Base-by-base conservation (phyloP, 2,888 invertebrate genomes). In the Coleophora deauratella region DNA sequence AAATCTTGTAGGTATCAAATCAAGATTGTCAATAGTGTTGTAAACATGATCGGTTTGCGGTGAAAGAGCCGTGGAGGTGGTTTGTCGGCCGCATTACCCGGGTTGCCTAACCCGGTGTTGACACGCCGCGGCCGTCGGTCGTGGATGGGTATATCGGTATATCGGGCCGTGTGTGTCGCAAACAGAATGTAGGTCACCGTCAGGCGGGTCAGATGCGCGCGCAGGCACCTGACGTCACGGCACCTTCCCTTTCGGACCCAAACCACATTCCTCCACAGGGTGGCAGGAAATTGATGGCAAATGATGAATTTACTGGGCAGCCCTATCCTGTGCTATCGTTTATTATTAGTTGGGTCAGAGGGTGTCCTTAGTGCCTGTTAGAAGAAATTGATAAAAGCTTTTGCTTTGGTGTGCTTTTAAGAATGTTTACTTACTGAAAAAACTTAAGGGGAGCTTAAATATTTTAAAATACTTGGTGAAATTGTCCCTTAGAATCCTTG, bases 61-160 rank as follows among this genome's bases (percentile, higher is more conserved):
- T 52, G 48, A 48, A 47, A 48, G 40, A 39, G 42, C 35, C 41
- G 40, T 44, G 43, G 32, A 40, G 44, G 33, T 41, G 37, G 41
- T 44, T 46, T 36, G 38, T 36, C 38, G 43, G 43, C 39, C 55
- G 47, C 54, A 57, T 21, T 21, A 6, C 21, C 3, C 21, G 6
- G 21, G 52, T 78, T 77, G 59, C 75, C 72, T 69, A 74, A 74
- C 67, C 47, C 59, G 57, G 59, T 79, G 80, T 82, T 81, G 84
- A 80, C 81, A 81, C 79, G n/a, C 21, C 21, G 21, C 21, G 21
- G 21, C 3, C 21, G 3, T 4, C 21, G 6, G 21, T 6, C 3
- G 3, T 21, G 21, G 21, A 21, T 21, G 21, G 21, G 21, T 21
- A 6, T 21, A 21, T 21, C 21, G 3, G 55, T 49, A 50, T 42